A percentile compares a stretch with the other conserved stretches of the same genome.
These are phyloP conservation scores for Mus minutoides DNA, from an alignment of 2,797 vertebrate species.

Conservation along the genomic window DNA sequence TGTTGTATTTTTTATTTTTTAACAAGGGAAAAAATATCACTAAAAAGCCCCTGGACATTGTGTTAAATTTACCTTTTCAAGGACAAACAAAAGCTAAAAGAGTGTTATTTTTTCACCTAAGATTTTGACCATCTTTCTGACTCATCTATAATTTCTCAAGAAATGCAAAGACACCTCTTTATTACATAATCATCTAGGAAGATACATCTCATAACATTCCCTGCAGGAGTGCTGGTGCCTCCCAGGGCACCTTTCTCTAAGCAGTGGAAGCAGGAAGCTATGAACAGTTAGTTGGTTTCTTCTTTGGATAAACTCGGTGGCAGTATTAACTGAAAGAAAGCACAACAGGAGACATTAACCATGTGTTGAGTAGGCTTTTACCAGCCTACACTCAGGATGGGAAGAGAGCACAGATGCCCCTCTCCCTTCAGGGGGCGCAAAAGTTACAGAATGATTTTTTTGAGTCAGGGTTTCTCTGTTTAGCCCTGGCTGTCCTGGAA, in stretches of 20 bases:
- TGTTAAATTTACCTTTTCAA: conserved; percentile 8
- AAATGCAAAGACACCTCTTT: background rate
- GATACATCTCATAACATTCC: background rate
- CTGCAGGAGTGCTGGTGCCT: background rate
- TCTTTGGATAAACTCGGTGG: background rate
- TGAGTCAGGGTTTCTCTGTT: no score
- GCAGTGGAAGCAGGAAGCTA: background rate
- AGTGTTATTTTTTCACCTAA: background rate
- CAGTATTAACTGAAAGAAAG: background rate
- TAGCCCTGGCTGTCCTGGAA: no score
- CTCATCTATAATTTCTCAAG: background rate
- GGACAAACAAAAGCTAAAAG: background rate
- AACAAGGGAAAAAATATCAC: background rate
- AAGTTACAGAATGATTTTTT: no score
- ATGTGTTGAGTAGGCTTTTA: background rate
- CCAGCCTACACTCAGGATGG: background rate
- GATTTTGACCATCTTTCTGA: background rate
- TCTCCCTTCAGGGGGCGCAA: no score
- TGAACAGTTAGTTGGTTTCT: conserved; percentile 7
- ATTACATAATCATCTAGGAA: background rate
- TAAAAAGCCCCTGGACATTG: background rate
- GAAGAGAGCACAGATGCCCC: background rate
- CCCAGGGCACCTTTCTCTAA: background rate
- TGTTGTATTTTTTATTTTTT: background rate
- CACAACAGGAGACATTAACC: background rate